phyloP scores from a whole-genome alignment of 2,888 invertebrate genomes.

The Pterostichus madidus region DNA sequence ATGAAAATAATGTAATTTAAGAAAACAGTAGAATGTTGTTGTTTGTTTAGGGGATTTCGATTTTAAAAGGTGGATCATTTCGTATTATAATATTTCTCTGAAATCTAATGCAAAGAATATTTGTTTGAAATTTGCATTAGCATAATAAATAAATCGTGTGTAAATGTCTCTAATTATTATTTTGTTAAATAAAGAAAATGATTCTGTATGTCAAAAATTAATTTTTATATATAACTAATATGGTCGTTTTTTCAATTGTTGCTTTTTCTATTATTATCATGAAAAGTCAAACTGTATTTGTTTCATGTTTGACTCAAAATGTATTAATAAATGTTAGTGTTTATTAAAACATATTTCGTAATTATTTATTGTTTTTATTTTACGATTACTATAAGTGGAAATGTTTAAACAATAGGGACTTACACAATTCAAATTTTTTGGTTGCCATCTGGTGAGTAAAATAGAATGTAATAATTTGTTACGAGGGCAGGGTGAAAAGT shows the following conservation, averaged over 20 bases:
- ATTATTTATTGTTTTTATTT: neutral
- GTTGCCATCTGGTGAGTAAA: too few relatives aligned
- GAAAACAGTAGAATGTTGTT: too few relatives aligned
- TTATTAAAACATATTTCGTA: slow-evolving; percentile 60
- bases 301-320: slow-evolving; percentile 65
- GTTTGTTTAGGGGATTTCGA: too few relatives aligned
- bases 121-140: slow-evolving; percentile 37
- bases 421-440: too few relatives aligned
- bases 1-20: too few relatives aligned
- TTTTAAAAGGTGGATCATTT: too few relatives aligned
- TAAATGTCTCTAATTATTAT: neutral
- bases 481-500: too few relatives aligned
- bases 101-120: slow-evolving; percentile 37
- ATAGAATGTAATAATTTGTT: too few relatives aligned
- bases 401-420: too few relatives aligned
- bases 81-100: too few relatives aligned
- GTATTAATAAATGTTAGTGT: slow-evolving; percentile 65
- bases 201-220: neutral
- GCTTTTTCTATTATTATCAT: slow-evolving; percentile 61
- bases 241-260: slow-evolving; percentile 45
- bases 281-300: slow-evolving; percentile 62
- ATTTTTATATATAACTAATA: slow-evolving; percentile 36
- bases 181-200: slow-evolving; percentile 5
- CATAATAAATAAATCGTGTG: neutral
- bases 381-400: too few relatives aligned